These are phyloP conservation scores for Cylindroiulus punctatus DNA, from an alignment of 2,888 invertebrate genomes.

Conservation along the genomic window DNA sequence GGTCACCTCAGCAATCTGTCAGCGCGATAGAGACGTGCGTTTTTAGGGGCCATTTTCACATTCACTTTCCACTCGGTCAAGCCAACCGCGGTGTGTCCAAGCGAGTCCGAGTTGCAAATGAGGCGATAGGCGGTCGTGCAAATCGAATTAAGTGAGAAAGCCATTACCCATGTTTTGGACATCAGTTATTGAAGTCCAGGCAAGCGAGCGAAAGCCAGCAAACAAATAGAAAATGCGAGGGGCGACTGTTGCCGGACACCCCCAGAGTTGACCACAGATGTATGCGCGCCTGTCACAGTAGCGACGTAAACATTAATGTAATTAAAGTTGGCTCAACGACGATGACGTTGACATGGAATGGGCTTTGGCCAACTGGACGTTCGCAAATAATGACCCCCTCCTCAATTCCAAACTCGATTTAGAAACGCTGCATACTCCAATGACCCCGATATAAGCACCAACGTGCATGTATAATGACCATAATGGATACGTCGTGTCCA, in stretches of 20 bases:
- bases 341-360: slow-evolving; percentile 36
- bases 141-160: slow-evolving; percentile 49
- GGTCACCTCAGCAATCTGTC: slow-evolving; percentile 7
- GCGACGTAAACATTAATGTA: slow-evolving; percentile 49
- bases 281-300: slow-evolving; percentile 27
- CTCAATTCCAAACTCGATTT: slow-evolving; percentile 44
- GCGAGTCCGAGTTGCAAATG: slow-evolving; percentile 44
- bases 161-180: slow-evolving; percentile 51
- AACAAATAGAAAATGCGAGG: slow-evolving; percentile 29
- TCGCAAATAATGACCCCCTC: slow-evolving; percentile 12
- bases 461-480: slow-evolving; percentile 34
- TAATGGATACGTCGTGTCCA: background rate
- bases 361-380: slow-evolving; percentile 46
- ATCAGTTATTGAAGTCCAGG: slow-evolving; percentile 51
- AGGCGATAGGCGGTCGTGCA: slow-evolving; percentile 49
- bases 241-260: slow-evolving; percentile 10
- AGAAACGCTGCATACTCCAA: slow-evolving; percentile 42
- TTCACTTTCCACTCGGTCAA: slow-evolving; percentile 16
- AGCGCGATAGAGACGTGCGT: slow-evolving; percentile 14
- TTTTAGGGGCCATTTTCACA: slow-evolving; percentile 41
- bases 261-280: slow-evolving; percentile 25
- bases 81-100: slow-evolving; percentile 39
- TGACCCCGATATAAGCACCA: slow-evolving; percentile 40
- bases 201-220: slow-evolving; percentile 26
- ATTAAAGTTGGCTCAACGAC: slow-evolving; percentile 49